phyloP scores from a whole-genome alignment of 2,888 invertebrate species.

The Cheilosia soror region DNA sequence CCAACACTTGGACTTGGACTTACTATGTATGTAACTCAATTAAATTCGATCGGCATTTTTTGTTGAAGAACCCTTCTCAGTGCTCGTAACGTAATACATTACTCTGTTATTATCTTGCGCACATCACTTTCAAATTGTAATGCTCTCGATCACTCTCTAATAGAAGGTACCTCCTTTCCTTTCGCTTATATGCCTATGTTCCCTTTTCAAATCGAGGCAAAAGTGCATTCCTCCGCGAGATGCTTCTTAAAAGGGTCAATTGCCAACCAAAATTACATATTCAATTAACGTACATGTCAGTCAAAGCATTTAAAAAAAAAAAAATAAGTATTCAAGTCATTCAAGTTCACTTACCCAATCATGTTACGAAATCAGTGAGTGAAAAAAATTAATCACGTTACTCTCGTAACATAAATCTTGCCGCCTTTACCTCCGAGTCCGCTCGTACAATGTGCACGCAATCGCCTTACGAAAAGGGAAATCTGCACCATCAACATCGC shows the following conservation, averaged over 20 bases:
- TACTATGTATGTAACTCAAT: too few species aligned
- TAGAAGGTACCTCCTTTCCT: conserved; percentile 44
- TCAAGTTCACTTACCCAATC: conserved; percentile 56
- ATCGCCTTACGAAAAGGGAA: conserved; percentile 68
- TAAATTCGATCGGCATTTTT: too few species aligned
- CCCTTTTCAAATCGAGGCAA: conserved; percentile 23
- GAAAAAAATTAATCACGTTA: conserved; percentile 70
- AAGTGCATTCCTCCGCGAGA: conserved; percentile 15
- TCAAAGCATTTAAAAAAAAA: conserved; percentile 42
- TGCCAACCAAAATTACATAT: conserved; percentile 18
- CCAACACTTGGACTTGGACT: too few species aligned
- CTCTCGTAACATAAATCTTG: conserved; percentile 70
- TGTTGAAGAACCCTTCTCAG: too few species aligned
- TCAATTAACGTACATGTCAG: conserved; percentile 52
- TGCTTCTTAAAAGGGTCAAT: conserved; percentile 19
- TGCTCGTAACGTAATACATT: too few species aligned
- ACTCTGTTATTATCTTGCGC: neutral
- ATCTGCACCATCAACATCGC: conserved; percentile 68
- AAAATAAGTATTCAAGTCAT: conserved; percentile 54
- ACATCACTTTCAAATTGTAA: conserved; percentile 56
- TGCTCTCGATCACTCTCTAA: conserved; percentile 44
- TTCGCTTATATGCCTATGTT: conserved; percentile 45
- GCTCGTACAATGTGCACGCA: conserved; percentile 37
- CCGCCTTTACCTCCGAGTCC: conserved; percentile 42
- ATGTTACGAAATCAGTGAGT: conserved; percentile 70